Evolutionary conservation across 2,113 vertebrate species (phyloP), one percentile per base, ranked within the genome.

Genomic region (Trochalopteron elliotii): DNA sequence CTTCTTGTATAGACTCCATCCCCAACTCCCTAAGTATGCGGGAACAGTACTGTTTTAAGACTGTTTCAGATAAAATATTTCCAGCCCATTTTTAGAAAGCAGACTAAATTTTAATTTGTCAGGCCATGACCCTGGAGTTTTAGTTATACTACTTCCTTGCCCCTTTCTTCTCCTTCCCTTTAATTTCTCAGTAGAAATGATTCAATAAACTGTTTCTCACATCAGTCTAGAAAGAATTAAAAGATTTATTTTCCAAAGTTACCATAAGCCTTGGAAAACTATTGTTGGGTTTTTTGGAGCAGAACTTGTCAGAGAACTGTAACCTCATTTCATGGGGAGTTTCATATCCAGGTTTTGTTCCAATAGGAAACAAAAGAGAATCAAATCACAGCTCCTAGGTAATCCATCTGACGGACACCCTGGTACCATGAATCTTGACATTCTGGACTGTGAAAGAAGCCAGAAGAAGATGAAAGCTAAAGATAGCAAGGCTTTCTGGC

Each of bases 161-260:
- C 82, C 71, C 63, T 71, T 55, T 89, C 47, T 56, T 87, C 80
- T 91, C 55, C 72, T 72, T 64, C 52, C 55, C 53, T 64, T 90
- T 97, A 55, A 96, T 96, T 96, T 94, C 93, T 97, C 96, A 87
- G 88, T 96, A 97, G 95, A 93, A 97, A 95, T 72, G 40, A 92
- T 93, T 83, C 88, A 95, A 89, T 97, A 88, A 89, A 78, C 76
- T 89, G 42, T 92, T 90, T 75, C 94, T 96, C 83, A 71, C 10
- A 64, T 95, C 69, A 89, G n/a, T 30, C 90, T 83, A 71, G 83
- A 90, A 97, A 95, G 76, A 93, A 95, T 93, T 92, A 85, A 89
- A 94, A 92, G 40, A 37, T 71, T 89, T 95, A 96, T 96, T 96
- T 96, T 92, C 96, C 93, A 79, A 83, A 92, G 94, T 95, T 96